A percentile compares a stretch with the other conserved stretches of the same genome.
These are phyloP conservation scores for Potamarius usumacintae DNA, from an alignment of 2,113 vertebrate species.

Conservation along the genomic window DNA sequence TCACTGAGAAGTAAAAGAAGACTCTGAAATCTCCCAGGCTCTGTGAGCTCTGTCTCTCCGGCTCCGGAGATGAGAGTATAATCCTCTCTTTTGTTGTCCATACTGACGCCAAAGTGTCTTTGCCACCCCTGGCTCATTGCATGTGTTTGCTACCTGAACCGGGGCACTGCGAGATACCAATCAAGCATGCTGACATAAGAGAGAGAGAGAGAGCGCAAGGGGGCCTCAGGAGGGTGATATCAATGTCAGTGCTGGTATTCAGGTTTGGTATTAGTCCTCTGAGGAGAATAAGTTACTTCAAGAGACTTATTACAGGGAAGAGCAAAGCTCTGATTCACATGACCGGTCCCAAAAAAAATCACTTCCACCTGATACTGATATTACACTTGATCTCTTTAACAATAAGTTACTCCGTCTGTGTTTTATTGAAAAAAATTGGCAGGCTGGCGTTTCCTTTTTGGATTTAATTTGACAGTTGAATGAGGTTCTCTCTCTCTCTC, in stretches of 20 bases:
- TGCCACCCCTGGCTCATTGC: slow-evolving; percentile 43
- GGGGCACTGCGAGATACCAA: slow-evolving; percentile 39
- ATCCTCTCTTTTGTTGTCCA: slow-evolving; percentile 52
- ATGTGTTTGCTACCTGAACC: slow-evolving; percentile 48
- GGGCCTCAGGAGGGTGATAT: slow-evolving; percentile 35
- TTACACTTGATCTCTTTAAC: slow-evolving; percentile 8
- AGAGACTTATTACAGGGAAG: not conserved
- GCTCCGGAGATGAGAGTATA: slow-evolving; percentile 42
- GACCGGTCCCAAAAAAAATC: not conserved
- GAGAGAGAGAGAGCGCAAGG: slow-evolving; percentile 15
- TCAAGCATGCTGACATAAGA: slow-evolving; percentile 40
- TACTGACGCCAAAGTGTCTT: slow-evolving; percentile 51
- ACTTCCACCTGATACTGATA: slow-evolving; percentile 5
- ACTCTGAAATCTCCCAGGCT: slow-evolving; percentile 15
- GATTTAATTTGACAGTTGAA: not conserved
- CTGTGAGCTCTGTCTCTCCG: slow-evolving; percentile 29
- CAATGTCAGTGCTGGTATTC: slow-evolving; percentile 33
- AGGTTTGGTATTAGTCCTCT: slow-evolving; percentile 28
- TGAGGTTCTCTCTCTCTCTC: not conserved
- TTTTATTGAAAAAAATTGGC: not conserved
- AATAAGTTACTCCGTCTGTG: not conserved
- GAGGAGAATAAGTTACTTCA: slow-evolving; percentile 20
- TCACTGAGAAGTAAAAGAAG: slow-evolving; percentile 7
- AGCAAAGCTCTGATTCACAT: not conserved
- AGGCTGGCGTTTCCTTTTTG: not conserved